Base-by-base conservation (phyloP, 35 echinoderm and acorn worm genomes). In the Eucidaris tribuloides region DNA sequence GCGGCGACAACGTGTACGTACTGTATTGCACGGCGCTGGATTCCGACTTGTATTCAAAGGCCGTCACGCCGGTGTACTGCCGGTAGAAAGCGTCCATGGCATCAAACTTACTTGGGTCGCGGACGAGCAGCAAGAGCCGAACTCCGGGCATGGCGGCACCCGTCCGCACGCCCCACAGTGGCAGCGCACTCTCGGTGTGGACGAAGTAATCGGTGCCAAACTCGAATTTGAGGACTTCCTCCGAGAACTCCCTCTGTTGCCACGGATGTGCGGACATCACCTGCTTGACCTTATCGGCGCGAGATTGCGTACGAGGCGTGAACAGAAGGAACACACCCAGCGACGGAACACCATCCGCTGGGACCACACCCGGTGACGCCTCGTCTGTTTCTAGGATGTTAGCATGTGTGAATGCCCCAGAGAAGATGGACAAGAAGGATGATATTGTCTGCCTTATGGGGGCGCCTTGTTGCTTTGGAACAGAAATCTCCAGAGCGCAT, bases 321-420 rank as follows among this genome's bases (percentile, higher is more conserved):
- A 96, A 96, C 68, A 88, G 70, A 30, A 96, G 42, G 29, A 85
- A 83, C 15, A 96, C 42, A 34, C 68, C 89, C 32, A 96, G 17
- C 0, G 83, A 88, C 27, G 93, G 93, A 36, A 94, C 40, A 29
- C 45, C 49, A 46, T 80, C 62, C 17, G 45, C 2, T 33, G 19
- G 31, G 58, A 76, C 18, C 19, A 41, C 83, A 13, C 60, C 46
- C 11, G 81, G 7, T 4, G 62, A 17, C 60, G 82, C 19, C 3
- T 45, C 40, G 22, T 90, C 50, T 57, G 29, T 76, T 84, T 91
- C 88, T 46, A 87, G 65, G 84, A 96, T 71, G 45, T 65, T 91
- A 33, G 70, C 80, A 37, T 91, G 93, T 22, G 89, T 91, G 93
- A 96, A 96, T 33, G 93, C 88, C 24, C 83, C 88, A 45, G 93